These are phyloP conservation scores for Megamerina dolium DNA, from an alignment of 2,888 invertebrate species.

Conservation along the genomic window DNA sequence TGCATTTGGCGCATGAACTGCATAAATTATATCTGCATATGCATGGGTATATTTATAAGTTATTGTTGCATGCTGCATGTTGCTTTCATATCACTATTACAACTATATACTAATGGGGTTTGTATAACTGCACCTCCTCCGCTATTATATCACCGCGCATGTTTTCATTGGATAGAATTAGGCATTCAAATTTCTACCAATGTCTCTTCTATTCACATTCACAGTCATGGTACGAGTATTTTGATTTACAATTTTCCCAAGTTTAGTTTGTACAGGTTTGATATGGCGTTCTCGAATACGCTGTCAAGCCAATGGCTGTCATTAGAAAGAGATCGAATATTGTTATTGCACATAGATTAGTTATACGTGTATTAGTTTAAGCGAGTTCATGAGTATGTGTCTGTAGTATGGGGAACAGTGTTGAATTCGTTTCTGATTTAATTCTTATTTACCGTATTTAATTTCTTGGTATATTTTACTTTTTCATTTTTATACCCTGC, in stretches of 20 bases:
- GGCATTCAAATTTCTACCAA: constrained; percentile 21
- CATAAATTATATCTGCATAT: constrained; percentile 1
- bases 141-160: constrained; percentile 13
- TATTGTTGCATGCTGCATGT: background rate
- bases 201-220: background rate
- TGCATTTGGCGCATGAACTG: constrained; percentile 6
- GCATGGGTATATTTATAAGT: background rate
- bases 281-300: background rate
- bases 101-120: background rate
- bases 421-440: too few species aligned
- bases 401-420: too few species aligned
- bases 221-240: constrained; percentile 19
- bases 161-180: constrained; percentile 27
- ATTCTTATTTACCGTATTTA: too few species aligned
- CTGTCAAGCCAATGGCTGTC: too few species aligned
- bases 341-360: too few species aligned
- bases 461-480: too few species aligned
- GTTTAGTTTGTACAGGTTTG: constrained; percentile 22
- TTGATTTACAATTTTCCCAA: constrained; percentile 13
- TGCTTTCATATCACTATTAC: background rate
- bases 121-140: too few species aligned
- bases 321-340: too few species aligned
- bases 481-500: too few species aligned
- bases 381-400: too few species aligned
- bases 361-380: too few species aligned